These are phyloP conservation scores for Triplophysa rosa DNA, from an alignment of 2,113 vertebrate genomes.

Conservation along the genomic window DNA sequence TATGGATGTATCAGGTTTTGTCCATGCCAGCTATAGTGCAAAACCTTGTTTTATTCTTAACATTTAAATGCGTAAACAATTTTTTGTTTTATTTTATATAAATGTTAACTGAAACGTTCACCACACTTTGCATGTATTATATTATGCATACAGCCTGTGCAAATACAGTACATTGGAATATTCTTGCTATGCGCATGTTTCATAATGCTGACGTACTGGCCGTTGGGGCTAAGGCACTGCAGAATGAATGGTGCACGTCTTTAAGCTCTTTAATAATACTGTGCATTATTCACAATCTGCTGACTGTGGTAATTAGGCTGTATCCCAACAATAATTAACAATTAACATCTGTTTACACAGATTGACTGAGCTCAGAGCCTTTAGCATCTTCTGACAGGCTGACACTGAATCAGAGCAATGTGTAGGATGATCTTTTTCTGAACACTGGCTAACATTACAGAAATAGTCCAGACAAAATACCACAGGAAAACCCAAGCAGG, in stretches of 20 bases:
- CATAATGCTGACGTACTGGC: neutral
- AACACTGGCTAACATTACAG: neutral
- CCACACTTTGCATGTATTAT: too few relatives aligned
- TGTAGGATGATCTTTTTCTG: neutral
- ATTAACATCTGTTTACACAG: constrained; percentile 1
- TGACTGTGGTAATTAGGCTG: neutral
- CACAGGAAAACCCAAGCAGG: too few relatives aligned
- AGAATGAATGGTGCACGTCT: neutral
- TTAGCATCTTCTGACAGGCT: neutral
- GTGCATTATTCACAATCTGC: neutral
- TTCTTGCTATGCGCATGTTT: neutral
- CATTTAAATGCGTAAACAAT: too few relatives aligned
- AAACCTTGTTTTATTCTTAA: too few relatives aligned
- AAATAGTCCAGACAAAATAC: neutral
- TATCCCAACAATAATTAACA: neutral
- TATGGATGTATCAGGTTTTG: too few relatives aligned
- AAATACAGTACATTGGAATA: too few relatives aligned
- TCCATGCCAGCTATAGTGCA: too few relatives aligned
- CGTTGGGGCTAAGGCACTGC: neutral
- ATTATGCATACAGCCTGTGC: too few relatives aligned
- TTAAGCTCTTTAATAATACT: neutral
- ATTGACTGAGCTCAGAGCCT: neutral
- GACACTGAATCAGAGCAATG: neutral
- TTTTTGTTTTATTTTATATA: too few relatives aligned
- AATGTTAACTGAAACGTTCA: too few relatives aligned